phyloP scores from a whole-genome alignment of 1,140 invertebrate genomes.

The Sminthurides bifidus region DNA sequence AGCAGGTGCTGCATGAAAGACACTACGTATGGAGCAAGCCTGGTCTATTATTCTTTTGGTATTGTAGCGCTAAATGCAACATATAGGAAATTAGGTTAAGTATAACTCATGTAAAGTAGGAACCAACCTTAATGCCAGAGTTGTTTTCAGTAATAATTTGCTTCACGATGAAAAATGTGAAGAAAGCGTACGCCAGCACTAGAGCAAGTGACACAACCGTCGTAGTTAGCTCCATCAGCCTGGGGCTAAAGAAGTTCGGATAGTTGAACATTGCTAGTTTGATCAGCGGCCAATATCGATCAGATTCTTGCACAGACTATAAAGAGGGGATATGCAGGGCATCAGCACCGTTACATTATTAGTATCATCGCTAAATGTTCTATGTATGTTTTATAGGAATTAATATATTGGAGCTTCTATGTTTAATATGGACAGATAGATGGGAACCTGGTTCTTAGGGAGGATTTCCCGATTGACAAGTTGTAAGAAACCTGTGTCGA shows the following conservation, averaged over 20 bases:
- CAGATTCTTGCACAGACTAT: background rate
- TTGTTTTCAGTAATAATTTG: slow-evolving; percentile 19
- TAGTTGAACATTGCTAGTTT: slow-evolving; percentile 8
- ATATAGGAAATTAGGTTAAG: background rate
- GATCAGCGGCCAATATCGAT: background rate
- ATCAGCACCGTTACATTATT: background rate
- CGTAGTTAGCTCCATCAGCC: background rate
- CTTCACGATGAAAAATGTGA: slow-evolving; percentile 15
- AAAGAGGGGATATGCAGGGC: too few species aligned
- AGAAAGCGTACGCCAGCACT: slow-evolving; percentile 10
- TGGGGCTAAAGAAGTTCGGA: slow-evolving; percentile 10
- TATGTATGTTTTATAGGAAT: background rate
- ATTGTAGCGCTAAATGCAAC: background rate
- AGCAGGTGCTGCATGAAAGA: slow-evolving; percentile 12
- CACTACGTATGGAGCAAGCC: background rate
- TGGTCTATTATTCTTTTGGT: background rate
- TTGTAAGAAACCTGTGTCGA: slow-evolving; percentile 2
- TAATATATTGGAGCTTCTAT: too few species aligned
- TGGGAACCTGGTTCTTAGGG: background rate
- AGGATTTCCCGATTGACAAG: background rate
- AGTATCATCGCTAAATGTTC: background rate
- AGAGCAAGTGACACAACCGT: background rate
- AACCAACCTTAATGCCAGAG: slow-evolving; percentile 21
- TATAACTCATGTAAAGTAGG: background rate
- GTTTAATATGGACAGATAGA: background rate